A percentile compares a stretch with the other conserved stretches of the same genome.
Conservation (phyloP, 2,797 vertebrate genomes). For the Crocidura indochinensis region DNA sequence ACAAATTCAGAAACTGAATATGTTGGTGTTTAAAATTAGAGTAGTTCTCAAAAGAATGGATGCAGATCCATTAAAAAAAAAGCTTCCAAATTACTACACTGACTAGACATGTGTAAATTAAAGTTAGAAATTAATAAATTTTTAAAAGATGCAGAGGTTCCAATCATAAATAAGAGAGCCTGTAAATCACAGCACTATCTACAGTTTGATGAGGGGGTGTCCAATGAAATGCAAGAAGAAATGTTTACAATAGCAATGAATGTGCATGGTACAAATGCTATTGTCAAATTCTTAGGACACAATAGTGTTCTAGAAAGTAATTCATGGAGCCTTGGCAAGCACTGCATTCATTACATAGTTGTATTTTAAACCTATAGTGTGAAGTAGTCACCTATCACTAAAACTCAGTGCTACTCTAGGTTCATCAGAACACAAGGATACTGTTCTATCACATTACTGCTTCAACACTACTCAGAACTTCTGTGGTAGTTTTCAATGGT, state of each 20-base stretch:
- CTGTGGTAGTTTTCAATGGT: constrained; percentile 72
- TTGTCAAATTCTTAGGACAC: constrained; percentile 78
- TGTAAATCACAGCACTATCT: constrained; percentile 43
- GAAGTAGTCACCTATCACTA: constrained; percentile 72
- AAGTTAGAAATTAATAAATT: constrained; percentile 77
- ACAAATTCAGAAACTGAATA: constrained; percentile 78
- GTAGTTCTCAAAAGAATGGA: constrained; percentile 77
- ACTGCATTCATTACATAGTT: constrained; percentile 51
- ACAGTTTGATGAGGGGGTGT: constrained; percentile 20
- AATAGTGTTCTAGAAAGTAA: constrained; percentile 78
- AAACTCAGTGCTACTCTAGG: constrained; percentile 46
- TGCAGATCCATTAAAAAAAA: constrained; percentile 77
- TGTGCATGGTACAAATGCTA: constrained; percentile 63
- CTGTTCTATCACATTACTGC: constrained; percentile 73
- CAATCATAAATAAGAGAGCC: constrained; percentile 74
- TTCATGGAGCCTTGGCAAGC: constrained; percentile 73
- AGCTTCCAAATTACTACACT: constrained; percentile 73
- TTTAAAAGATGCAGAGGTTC: constrained; percentile 58
- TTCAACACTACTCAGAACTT: constrained; percentile 77
- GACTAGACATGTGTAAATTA: constrained; percentile 73
- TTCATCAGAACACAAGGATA: constrained; percentile 72
- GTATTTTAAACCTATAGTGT: constrained; percentile 52
- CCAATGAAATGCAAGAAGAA: constrained; percentile 79
- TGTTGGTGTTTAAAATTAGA: constrained; percentile 78
- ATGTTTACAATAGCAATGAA: constrained; percentile 78